phyloP scores from a whole-genome alignment of 2,113 vertebrate genomes.

The Axis porcinus region DNA sequence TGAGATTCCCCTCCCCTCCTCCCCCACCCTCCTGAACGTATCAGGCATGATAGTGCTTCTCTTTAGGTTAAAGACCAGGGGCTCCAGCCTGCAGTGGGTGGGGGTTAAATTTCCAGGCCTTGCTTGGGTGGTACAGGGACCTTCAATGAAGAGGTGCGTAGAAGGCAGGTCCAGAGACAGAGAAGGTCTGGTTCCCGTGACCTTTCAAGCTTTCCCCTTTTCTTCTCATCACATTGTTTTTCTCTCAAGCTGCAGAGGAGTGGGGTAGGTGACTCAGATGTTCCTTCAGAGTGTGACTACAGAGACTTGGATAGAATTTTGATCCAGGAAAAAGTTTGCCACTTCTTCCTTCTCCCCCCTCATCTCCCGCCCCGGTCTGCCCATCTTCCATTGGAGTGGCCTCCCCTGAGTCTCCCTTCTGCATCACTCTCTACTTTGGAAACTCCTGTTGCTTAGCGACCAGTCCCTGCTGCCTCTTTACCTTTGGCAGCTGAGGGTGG shows the following conservation, averaged over 20 bases:
- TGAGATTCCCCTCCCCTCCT: not conserved
- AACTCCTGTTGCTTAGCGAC: slow-evolving; percentile 48
- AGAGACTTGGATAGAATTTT: not conserved
- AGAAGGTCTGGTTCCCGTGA: not conserved
- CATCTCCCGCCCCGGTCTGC: not conserved
- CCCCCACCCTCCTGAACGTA: not conserved
- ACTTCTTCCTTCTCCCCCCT: not conserved
- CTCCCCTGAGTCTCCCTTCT: not conserved
- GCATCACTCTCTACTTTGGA: not conserved
- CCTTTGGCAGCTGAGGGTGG: not conserved
- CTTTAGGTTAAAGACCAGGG: not conserved
- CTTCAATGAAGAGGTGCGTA: not conserved
- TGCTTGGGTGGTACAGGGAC: not conserved
- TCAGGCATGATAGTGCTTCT: not conserved
- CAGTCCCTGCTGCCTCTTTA: not conserved
- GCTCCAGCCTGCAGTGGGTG: not conserved
- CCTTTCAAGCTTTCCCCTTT: not conserved
- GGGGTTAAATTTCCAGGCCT: not conserved
- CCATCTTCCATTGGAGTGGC: not conserved
- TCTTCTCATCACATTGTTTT: not conserved
- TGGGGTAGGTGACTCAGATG: slow-evolving; percentile 48
- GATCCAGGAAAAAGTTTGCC: not conserved
- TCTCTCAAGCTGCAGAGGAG: not conserved
- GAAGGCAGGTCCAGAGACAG: not conserved
- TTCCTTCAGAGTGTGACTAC: not conserved